phyloP scores from a whole-genome alignment of 2,888 invertebrate species.

The Tetragnatha montana region DNA sequence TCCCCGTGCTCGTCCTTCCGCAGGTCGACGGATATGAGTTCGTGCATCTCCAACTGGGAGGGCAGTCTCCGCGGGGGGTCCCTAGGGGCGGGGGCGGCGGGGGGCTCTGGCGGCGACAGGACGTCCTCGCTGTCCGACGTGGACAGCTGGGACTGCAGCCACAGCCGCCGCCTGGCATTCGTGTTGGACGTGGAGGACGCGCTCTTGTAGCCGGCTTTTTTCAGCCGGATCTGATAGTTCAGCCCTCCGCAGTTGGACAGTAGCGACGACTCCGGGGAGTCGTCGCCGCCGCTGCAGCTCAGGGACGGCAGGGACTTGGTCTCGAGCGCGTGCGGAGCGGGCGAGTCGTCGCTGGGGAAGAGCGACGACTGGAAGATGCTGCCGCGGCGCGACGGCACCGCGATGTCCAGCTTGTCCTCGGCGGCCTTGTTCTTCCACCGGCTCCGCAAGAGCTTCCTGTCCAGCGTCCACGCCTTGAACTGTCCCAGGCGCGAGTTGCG shows the following conservation, averaged over 20 bases:
- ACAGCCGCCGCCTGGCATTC: constrained; percentile 53
- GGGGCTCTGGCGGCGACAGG: constrained; percentile 55
- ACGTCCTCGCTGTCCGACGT: constrained; percentile 63
- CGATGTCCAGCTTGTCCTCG: constrained; percentile 66
- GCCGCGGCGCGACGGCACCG: constrained; percentile 55
- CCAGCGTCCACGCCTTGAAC: constrained; percentile 72
- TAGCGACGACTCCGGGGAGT: constrained; percentile 34
- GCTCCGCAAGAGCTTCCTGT: constrained; percentile 67
- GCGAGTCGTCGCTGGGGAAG: constrained; percentile 62
- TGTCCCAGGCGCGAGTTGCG: constrained; percentile 60
- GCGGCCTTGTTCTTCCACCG: constrained; percentile 71
- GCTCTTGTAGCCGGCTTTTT: constrained; percentile 67
- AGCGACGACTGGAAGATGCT: constrained; percentile 69
- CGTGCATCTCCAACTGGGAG: constrained; percentile 65
- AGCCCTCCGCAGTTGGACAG: constrained; percentile 61
- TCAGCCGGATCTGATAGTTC: constrained; percentile 68
- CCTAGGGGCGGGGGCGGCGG: constrained; percentile 16
- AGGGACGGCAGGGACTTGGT: constrained; percentile 64
- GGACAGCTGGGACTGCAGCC: constrained; percentile 63
- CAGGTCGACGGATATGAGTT: constrained; percentile 78
- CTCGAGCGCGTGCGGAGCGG: constrained; percentile 48
- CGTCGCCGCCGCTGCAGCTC: constrained; percentile 47
- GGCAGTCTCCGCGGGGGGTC: constrained; percentile 45
- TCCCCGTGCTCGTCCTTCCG: constrained; percentile 81
- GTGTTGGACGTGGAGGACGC: constrained; percentile 47